Base-by-base conservation (phyloP, 2,113 vertebrate genomes). In the Ictalurus furcatus region DNA sequence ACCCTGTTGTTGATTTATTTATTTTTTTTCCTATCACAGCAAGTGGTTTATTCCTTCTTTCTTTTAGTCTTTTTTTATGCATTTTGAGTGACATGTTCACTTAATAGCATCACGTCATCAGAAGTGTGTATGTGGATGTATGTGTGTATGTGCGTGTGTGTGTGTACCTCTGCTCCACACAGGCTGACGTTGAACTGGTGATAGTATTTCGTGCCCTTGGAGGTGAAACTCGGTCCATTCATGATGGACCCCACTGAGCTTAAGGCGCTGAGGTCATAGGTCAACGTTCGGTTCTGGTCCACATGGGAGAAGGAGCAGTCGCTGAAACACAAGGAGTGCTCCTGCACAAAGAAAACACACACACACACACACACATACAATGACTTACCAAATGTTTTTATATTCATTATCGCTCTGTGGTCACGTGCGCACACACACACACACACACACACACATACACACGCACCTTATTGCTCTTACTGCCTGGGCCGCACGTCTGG, bases 141-240 rank as follows among this genome's bases (percentile, higher is more conserved):
- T 40, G 40, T 48, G 6, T 48, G 44, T 71, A 21, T 87, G 52
- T 84, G 61, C 85, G 40, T 28, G 37, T 71, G 84, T 78, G 63
- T 87, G 76, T 88, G 16, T 93, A 99, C 98, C 96, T 97, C 96
- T 88, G 96, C 96, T 71, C 98, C 98, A 94, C 98, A 99, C 54
- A 99, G 94, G 92, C 98, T 99, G 94, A 99, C 97, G 87, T 99
- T 99, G 93, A 99, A 99, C 91, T 97, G 96, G 90, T 99, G 98
- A 92, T 97, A 99, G 93, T 99, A 99, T 90, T 99, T 99, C 48
- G 98, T 99, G 89, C 98, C 98, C 92, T 97, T 97, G 79, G 98
- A 98, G 8, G 98, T 99, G 89, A 99, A 99, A 92, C 98, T 99
- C 0, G 98, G 98, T 28, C 98, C 98, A 0, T 98, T 99, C 96